Evolutionary conservation across 2,797 vertebrate species (phyloP), one percentile per base, ranked within the genome.

Genomic region (Ficedula albicollis): DNA sequence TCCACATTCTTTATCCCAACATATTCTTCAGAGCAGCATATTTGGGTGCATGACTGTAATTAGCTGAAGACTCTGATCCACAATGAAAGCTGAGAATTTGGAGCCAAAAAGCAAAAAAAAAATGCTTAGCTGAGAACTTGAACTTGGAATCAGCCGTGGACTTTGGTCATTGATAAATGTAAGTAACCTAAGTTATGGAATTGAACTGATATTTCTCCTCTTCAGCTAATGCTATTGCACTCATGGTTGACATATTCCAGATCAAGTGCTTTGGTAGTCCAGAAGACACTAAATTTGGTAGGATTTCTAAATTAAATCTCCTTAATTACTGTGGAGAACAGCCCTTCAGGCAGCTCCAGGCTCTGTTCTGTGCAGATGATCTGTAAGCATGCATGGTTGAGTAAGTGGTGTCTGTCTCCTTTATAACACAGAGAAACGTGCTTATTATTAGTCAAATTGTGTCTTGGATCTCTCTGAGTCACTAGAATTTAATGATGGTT

Each of bases 1-100:
- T 48, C 23, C 13, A n/a, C 0, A 0, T 10, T 52, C 34, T 89
- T 70, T 48, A 67, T 23, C 29, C 30, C 0, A 0, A 13, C 56
- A 15, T 43, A 23, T 54, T 89, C n/a, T 80, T 20, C 39, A 73
- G 13, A 38, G 9, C 7, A 67, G 30, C 27, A 19, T 32, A 26
- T 70, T 30, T 59, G 10, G 7, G 8, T 22, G 4, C 13, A 36
- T 25, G 29, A 11, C 15, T 66, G 8, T 55, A 78, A 29, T 58
- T 69, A 90, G 27, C 15, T 86, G 25, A 79, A 79, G 27, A 11
- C 6, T 84, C 17, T 1, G 5, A 72, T 66, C 9, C 17, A 7
- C n/a, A 13, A 43, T 51, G 59, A 66, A 74, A 84, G 2, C 18
- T 66, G 39, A 76, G 17, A 76, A 69, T 62, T n/a, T 48, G 14